phyloP scores from a whole-genome alignment of 2,113 vertebrate species.

The Cebidichthys violaceus region DNA sequence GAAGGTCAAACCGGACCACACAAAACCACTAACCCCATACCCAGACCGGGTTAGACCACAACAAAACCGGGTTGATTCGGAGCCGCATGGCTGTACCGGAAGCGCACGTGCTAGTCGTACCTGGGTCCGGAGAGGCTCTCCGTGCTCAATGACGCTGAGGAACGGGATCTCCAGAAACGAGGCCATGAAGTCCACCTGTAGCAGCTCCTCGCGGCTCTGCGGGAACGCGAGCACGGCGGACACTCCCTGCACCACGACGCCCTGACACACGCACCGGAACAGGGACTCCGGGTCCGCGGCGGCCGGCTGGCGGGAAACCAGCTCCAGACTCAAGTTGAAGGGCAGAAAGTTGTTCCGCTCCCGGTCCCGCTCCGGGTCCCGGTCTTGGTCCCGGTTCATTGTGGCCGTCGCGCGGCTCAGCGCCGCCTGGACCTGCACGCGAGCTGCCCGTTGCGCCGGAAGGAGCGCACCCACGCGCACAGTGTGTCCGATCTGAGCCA shows the following conservation, averaged over 20 bases:
- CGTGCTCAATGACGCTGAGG: conserved; percentile 87
- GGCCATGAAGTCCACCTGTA: conserved; percentile 90
- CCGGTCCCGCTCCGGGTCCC: conserved; percentile 4
- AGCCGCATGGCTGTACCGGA: no score
- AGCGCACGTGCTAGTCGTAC: conserved; percentile 69
- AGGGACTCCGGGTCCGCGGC: conserved; percentile 88
- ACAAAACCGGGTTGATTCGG: no score
- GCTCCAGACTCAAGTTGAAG: conserved; percentile 88
- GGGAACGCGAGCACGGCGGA: conserved; percentile 90
- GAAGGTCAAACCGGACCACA: conserved; percentile 63
- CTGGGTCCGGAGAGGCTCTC: conserved; percentile 85
- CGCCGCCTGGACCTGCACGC: conserved; percentile 81
- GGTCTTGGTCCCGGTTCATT: conserved; percentile 25
- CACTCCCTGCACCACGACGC: conserved; percentile 86
- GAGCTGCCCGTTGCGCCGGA: conserved; percentile 77
- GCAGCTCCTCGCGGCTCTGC: conserved; percentile 88
- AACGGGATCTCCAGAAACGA: conserved; percentile 89
- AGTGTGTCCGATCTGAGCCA: conserved; percentile 82
- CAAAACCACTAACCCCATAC: not conserved
- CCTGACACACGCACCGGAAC: conserved; percentile 85
- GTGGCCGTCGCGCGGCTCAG: conserved; percentile 77
- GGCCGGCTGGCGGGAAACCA: conserved; percentile 75
- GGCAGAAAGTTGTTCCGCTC: conserved; percentile 76
- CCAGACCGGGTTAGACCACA: not conserved
- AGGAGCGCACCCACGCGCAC: conserved; percentile 87